Percentiles rank a stretch among this genome's conserved stretches.
Evolutionary conservation across 2,113 vertebrate genomes (phyloP).

Genomic region (Podilymbus podiceps): DNA sequence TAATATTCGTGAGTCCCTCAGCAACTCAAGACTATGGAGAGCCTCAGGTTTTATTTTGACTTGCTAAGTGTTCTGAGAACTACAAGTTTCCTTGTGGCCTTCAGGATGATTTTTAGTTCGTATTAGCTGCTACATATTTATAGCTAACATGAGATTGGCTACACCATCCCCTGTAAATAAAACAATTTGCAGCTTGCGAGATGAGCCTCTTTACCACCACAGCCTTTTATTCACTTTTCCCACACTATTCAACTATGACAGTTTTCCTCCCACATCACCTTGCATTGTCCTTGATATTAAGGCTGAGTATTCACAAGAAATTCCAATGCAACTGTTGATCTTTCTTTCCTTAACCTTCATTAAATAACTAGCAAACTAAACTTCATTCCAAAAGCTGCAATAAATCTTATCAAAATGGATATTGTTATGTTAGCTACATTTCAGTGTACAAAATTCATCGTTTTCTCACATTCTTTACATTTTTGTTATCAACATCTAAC

Average conservation of each 20-base stretch:
- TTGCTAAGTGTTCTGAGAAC: not conserved
- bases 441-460: not conserved
- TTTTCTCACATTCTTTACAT: not conserved
- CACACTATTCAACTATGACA: not conserved
- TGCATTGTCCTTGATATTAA: not conserved
- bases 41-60: conserved; percentile 28
- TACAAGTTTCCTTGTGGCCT: not conserved
- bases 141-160: not conserved
- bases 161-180: not conserved
- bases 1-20: conserved; percentile 48
- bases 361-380: not conserved
- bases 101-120: not conserved
- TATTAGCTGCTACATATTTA: not conserved
- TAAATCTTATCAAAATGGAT: not conserved
- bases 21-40: conserved; percentile 23
- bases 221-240: not conserved
- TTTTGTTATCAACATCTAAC: not conserved
- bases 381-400: not conserved
- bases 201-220: not conserved
- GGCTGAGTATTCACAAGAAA: not conserved
- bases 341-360: not conserved
- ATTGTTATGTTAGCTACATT: not conserved
- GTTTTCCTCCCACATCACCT: conserved; percentile 4
- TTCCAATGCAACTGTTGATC: not conserved
- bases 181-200: not conserved